Conservation (phyloP, 2,797 vertebrate genomes). For the Enoplosus armatus region DNA sequence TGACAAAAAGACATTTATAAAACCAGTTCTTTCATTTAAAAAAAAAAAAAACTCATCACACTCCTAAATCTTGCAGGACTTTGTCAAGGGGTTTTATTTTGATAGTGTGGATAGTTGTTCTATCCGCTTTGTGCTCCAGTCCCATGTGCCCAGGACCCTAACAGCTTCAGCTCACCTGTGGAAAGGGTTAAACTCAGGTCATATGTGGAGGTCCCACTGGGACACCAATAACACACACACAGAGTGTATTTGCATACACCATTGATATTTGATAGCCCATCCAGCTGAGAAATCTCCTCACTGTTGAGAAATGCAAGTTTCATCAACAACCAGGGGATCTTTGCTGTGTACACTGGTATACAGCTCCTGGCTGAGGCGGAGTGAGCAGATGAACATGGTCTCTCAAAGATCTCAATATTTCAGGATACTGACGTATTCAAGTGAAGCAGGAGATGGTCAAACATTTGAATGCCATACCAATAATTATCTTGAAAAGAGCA, state of each 20-base stretch:
- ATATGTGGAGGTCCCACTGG: constrained; percentile 2
- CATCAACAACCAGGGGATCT: constrained; percentile 33
- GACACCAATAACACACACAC: constrained; percentile 20
- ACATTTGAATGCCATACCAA: not conserved
- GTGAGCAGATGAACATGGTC: not conserved
- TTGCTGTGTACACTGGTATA: not conserved
- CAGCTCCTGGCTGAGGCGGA: not conserved
- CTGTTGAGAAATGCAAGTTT: constrained; percentile 44
- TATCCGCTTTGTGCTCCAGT: not conserved
- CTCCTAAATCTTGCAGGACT: not conserved
- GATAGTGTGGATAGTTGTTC: not conserved
- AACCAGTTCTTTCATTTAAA: not conserved
- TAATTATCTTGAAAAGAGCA: not conserved
- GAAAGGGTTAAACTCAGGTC: constrained; percentile 13
- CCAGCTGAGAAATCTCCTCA: constrained; percentile 11
- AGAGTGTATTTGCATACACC: constrained; percentile 21
- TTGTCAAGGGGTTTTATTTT: not conserved
- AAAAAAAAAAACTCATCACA: too few relatives aligned
- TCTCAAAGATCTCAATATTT: not conserved
- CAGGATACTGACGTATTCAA: not conserved
- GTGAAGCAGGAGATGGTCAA: not conserved
- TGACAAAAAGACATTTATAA: not conserved
- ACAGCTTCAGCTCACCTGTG: constrained; percentile 19
- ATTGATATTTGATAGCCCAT: constrained; percentile 34
- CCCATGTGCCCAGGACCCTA: not conserved